A percentile compares a stretch with the other conserved stretches of the same genome.
These are phyloP conservation scores for Saturnia pavonia DNA, from an alignment of 2,888 invertebrate genomes.

Conservation along the genomic window DNA sequence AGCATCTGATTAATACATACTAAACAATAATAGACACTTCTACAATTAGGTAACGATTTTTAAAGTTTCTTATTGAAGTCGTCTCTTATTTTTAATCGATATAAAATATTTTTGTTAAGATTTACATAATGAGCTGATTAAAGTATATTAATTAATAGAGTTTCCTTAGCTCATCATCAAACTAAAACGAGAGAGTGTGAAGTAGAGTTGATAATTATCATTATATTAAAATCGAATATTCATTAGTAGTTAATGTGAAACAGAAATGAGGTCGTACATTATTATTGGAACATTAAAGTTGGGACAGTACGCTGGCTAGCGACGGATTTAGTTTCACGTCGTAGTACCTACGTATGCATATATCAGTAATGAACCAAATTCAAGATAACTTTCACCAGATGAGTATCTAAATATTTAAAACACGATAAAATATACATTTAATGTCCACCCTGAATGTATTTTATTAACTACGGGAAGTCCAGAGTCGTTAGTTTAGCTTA, in stretches of 20 bases:
- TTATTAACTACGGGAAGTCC: slow-evolving; percentile 65
- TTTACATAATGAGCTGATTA: background rate
- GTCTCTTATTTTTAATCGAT: background rate
- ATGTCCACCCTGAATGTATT: slow-evolving; percentile 69
- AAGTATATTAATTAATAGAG: background rate
- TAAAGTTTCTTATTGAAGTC: background rate
- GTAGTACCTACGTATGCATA: slow-evolving; percentile 31
- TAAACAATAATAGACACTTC: background rate
- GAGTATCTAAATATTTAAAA: slow-evolving; percentile 79
- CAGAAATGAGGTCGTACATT: slow-evolving; percentile 24
- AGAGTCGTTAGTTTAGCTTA: slow-evolving; percentile 42
- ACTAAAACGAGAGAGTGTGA: slow-evolving; percentile 2
- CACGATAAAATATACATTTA: slow-evolving; percentile 78
- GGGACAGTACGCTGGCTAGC: slow-evolving; percentile 31
- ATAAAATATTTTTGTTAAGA: background rate
- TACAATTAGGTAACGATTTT: background rate
- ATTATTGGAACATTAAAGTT: slow-evolving; percentile 27
- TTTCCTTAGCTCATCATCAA: background rate
- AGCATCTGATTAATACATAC: background rate
- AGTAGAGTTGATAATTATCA: background rate
- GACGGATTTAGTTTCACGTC: slow-evolving; percentile 66
- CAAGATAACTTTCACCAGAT: slow-evolving; percentile 77
- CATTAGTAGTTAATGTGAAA: slow-evolving; percentile 19
- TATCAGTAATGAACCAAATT: slow-evolving; percentile 68
- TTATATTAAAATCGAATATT: slow-evolving; percentile 19